Evolutionary conservation across 2,797 vertebrate species (phyloP), one percentile per base, ranked within the genome.

Genomic region (Artibeus jamaicensis): DNA sequence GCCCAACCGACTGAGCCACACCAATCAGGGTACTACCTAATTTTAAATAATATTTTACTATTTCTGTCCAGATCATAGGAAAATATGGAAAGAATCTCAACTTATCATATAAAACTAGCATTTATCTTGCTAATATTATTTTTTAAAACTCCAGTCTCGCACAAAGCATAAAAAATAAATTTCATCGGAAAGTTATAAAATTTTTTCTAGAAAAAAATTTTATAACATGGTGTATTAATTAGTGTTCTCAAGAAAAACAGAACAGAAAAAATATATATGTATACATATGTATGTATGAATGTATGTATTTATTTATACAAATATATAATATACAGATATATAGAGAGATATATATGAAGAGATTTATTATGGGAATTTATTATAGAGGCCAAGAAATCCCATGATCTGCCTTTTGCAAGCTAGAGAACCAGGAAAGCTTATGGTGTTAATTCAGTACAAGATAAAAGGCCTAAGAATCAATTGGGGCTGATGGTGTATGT

Each of bases 71-170:
- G 29, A 46, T 79, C 42, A 57, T 16, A 82, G 44, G n/a, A 78
- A 87, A 83, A 91, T 53, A 87, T 46, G 42, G 32, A 93, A 96
- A 91, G 22, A 91, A 88, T 71, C 71, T 77, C 4, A 67, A 46
- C 37, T 53, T 18, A 48, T 82, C 74, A 67, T 57, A 68, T 44
- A 92, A 89, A 86, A 57, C 37, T 70, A 86, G 29, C 9, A 21
- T 44, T 53, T 59, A 65, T 87, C 91, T 86, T 59, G 32, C 50
- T 78, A 81, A 82, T 86, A 53, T 24, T 24, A 24, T 65, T 59
- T 62, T 82, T 16, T 21, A 85, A 76, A 88, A 74, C 16, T 26
- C 48, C 39, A 68, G 67, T 62, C n/a, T 74, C 22, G 87, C 6
- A 70, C 9, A 86, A 89, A 92, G 21, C 50, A 95, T 44, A 88